Evolutionary conservation across 2,888 invertebrate species (phyloP).

Genomic region (Agrotis clavis): DNA sequence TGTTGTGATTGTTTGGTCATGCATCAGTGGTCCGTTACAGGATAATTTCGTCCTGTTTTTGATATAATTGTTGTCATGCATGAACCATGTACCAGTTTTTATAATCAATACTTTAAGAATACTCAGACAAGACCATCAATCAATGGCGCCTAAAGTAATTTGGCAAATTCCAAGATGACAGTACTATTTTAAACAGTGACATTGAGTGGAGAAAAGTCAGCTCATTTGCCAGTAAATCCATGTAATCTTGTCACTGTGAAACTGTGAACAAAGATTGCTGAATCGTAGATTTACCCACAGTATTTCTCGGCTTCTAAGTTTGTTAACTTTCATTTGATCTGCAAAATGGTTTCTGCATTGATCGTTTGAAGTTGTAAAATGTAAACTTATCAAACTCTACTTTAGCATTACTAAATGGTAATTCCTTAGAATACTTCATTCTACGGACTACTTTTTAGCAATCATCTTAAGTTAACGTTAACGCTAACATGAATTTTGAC

Average conservation of each 20-base stretch:
- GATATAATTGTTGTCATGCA: background rate
- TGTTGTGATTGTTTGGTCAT: slow-evolving; percentile 5
- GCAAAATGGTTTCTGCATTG: background rate
- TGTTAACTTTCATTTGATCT: background rate
- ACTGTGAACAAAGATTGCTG: slow-evolving; percentile 4
- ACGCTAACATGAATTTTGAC: background rate
- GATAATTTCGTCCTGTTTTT: slow-evolving; percentile 3
- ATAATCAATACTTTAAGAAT: background rate
- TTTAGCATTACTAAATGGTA: too few species aligned
- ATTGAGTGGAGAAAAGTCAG: slow-evolving; percentile 28
- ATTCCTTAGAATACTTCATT: background rate
- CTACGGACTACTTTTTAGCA: background rate
- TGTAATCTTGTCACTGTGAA: background rate
- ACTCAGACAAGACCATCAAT: slow-evolving; percentile 3
- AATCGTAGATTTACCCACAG: background rate
- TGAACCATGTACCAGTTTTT: background rate
- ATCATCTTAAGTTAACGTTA: background rate
- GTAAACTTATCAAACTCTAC: too few species aligned
- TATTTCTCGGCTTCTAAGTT: background rate
- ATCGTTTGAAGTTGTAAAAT: background rate
- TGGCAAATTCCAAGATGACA: slow-evolving; percentile 28
- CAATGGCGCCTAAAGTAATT: slow-evolving; percentile 14
- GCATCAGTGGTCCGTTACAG: background rate
- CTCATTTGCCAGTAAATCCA: slow-evolving; percentile 19
- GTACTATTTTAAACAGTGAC: slow-evolving; percentile 17